These are phyloP conservation scores for Phengaris alcon DNA, from an alignment of 2,888 invertebrate genomes.

Conservation along the genomic window DNA sequence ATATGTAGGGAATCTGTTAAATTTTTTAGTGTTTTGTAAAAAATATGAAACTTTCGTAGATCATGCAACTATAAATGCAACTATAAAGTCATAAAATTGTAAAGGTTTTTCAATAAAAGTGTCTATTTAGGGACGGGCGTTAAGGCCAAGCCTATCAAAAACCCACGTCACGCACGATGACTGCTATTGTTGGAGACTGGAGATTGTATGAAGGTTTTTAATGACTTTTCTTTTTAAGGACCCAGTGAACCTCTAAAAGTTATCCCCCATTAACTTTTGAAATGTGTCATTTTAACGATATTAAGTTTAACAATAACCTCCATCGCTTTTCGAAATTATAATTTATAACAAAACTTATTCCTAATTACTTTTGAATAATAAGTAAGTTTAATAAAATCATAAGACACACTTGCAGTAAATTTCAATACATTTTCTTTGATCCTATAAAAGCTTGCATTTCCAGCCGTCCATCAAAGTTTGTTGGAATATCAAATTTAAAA, in stretches of 20 bases:
- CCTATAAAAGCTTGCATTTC: background rate
- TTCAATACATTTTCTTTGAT: conserved; percentile 1
- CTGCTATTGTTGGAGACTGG: background rate
- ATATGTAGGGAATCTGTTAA: too few species aligned
- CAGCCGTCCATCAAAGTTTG: background rate
- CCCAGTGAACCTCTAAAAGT: background rate
- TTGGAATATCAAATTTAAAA: background rate
- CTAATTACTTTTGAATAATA: background rate
- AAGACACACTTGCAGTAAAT: background rate
- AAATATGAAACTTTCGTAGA: background rate
- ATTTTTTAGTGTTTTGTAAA: too few species aligned
- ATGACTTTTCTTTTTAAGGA: conserved; percentile 8
- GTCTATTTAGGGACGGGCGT: background rate
- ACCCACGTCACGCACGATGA: conserved; percentile 15
- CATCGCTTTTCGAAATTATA: conserved; percentile 1
- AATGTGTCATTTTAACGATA: conserved; percentile 18
- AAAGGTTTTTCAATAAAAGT: conserved; percentile 1
- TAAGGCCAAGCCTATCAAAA: background rate
- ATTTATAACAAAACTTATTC: background rate
- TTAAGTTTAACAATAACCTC: conserved; percentile 6
- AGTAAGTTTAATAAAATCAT: background rate
- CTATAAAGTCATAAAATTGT: background rate
- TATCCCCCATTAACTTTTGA: background rate
- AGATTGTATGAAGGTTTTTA: background rate
- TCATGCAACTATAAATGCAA: background rate